phyloP scores from a whole-genome alignment of 2,888 invertebrate genomes.

The Dendrolimus pini region DNA sequence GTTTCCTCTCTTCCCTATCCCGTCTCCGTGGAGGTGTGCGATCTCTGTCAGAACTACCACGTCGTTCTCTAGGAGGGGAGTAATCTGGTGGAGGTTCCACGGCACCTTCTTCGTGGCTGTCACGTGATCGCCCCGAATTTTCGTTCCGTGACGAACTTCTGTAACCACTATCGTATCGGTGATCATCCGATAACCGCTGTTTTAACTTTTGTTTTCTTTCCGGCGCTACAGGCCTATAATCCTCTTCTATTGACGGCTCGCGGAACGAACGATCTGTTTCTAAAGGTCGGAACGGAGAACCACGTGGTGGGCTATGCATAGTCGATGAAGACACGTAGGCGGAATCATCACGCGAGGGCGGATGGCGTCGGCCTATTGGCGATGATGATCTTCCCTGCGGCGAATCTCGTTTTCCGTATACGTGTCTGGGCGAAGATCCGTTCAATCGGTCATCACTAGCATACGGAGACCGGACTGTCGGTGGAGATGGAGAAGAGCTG shows the following conservation, averaged over 20 bases:
- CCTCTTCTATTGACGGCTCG: constrained; percentile 69
- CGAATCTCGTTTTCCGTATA: constrained; percentile 62
- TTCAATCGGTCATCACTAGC: constrained; percentile 57
- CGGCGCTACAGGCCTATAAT: constrained; percentile 78
- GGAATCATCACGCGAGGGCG: constrained; percentile 74
- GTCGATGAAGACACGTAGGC: constrained; percentile 76
- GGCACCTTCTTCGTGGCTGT: constrained; percentile 66
- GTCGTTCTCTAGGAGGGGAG: constrained; percentile 77
- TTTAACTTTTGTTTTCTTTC: constrained; percentile 80
- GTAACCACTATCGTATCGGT: constrained; percentile 76
- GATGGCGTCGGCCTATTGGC: constrained; percentile 60
- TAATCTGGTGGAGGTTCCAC: constrained; percentile 84
- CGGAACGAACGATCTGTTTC: constrained; percentile 64
- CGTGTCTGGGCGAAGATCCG: constrained; percentile 57
- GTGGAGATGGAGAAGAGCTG: constrained; percentile 63
- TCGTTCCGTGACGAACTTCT: constrained; percentile 75
- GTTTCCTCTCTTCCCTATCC: constrained; percentile 71
- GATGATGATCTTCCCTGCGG: constrained; percentile 58
- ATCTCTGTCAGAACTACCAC: constrained; percentile 59
- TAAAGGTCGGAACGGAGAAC: constrained; percentile 66
- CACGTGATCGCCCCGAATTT: constrained; percentile 65
- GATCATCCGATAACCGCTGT: constrained; percentile 67
- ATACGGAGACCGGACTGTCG: constrained; percentile 59
- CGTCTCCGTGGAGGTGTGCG: constrained; percentile 65
- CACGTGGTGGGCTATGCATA: constrained; percentile 75